Conservation (phyloP, 2,888 invertebrate genomes). For the Hydropsyche betteni region DNA sequence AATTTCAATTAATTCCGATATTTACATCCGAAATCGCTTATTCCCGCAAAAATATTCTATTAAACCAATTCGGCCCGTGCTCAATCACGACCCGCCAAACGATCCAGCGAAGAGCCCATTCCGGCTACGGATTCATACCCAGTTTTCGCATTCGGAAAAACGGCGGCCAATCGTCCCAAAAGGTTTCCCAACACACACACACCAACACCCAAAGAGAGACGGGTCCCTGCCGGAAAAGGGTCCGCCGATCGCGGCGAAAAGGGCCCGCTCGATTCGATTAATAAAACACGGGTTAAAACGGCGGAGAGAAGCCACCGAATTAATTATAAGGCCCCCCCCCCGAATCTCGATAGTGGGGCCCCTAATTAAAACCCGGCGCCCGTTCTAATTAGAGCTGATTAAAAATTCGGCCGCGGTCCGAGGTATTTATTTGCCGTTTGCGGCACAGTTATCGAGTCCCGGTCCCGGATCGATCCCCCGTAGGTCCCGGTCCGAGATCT, state of each 20-base stretch:
- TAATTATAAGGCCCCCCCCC: slow-evolving; percentile 14
- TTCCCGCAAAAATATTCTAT: too few species aligned
- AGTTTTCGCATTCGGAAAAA: too few species aligned
- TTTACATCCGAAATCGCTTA: too few species aligned
- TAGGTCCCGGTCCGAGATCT: not conserved
- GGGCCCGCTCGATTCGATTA: slow-evolving; percentile 18
- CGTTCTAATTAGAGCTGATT: slow-evolving; percentile 32
- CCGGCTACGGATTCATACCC: too few species aligned
- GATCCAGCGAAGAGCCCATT: too few species aligned
- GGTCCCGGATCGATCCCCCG: not conserved
- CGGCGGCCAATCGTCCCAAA: too few species aligned
- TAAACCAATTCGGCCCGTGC: too few species aligned
- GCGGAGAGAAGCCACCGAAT: not conserved
- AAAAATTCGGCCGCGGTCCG: slow-evolving; percentile 31
- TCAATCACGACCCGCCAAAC: too few species aligned
- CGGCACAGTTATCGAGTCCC: slow-evolving; percentile 30
- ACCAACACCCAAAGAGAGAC: too few species aligned
- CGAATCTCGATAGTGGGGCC: slow-evolving; percentile 19
- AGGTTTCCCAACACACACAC: too few species aligned
- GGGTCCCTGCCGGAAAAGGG: not conserved
- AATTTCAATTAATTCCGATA: too few species aligned
- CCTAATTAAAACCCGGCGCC: slow-evolving; percentile 24
- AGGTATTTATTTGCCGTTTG: slow-evolving; percentile 30
- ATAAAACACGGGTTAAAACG: slow-evolving; percentile 19
- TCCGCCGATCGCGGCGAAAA: not conserved